Evolutionary conservation across 2,113 vertebrate genomes (phyloP).

Genomic region (Erinaceus europaeus): DNA sequence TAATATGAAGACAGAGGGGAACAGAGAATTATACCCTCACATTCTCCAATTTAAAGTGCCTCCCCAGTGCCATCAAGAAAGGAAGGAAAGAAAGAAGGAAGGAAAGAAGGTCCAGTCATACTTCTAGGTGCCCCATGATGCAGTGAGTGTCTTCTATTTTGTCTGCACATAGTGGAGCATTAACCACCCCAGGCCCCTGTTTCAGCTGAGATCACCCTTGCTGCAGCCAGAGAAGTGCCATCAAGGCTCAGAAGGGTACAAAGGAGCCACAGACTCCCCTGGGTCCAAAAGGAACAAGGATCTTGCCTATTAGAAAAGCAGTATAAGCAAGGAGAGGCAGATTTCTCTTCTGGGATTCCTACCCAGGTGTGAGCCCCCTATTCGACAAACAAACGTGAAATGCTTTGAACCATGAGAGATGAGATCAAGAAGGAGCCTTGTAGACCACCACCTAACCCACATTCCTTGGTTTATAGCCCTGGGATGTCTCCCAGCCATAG

Average conservation of each 20-base stretch:
- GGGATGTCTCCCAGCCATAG: neutral
- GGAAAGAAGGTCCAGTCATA: neutral
- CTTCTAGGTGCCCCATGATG: neutral
- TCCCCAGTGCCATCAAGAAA: neutral
- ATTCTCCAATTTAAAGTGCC: neutral
- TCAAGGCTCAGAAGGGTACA: neutral
- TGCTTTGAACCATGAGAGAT: neutral
- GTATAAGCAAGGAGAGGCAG: neutral
- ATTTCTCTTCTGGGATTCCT: neutral
- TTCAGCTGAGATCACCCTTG: neutral
- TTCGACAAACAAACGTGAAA: neutral
- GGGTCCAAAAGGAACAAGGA: neutral
- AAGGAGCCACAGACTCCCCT: neutral
- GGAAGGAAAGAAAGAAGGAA: neutral
- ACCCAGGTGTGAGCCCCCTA: neutral
- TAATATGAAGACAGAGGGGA: neutral
- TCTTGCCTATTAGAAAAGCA: neutral
- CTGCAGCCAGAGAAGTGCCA: neutral
- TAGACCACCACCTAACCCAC: neutral
- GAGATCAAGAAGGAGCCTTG: neutral
- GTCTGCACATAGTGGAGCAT: too few relatives aligned
- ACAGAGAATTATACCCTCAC: neutral
- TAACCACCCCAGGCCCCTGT: neutral
- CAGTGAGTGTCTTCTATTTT: neutral
- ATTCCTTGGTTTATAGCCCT: neutral